Evolutionary conservation across 2,113 vertebrate genomes (phyloP).

Genomic region (Campylomormyrus tamandua): DNA sequence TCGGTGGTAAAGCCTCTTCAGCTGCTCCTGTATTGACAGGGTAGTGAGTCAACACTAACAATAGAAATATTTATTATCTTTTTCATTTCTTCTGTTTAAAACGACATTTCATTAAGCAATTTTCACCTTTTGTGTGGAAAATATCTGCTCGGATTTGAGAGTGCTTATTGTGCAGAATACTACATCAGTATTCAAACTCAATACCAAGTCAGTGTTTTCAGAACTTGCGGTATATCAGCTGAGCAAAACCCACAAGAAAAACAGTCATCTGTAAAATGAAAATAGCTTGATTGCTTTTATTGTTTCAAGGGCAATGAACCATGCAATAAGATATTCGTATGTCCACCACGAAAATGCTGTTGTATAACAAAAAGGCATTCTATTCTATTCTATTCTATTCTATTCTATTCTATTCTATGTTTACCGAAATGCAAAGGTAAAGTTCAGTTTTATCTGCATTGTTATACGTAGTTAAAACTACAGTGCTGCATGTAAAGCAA

Average conservation of each 20-base stretch:
- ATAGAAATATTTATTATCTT: neutral
- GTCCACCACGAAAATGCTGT: neutral
- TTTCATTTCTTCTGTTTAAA: neutral
- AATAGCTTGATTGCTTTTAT: neutral
- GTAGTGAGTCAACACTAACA: neutral
- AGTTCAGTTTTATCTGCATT: neutral
- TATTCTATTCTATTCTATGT: neutral
- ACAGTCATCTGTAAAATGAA: neutral
- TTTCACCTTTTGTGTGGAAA: neutral
- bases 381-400: neutral
- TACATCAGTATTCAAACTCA: neutral
- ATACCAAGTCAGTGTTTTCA: neutral
- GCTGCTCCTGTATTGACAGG: neutral
- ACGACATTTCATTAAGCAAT: neutral
- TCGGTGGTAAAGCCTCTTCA: neutral
- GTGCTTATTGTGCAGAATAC: neutral
- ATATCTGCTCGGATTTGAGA: neutral
- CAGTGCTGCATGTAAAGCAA: neutral
- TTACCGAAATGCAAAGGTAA: neutral
- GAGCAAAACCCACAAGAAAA: neutral
- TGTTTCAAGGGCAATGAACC: neutral
- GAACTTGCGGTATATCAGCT: neutral
- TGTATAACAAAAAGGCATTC: too few relatives aligned
- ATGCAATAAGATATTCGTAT: neutral
- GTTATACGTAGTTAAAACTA: neutral